Evolutionary conservation across 2,888 invertebrate genomes (phyloP), one percentile per base, ranked within the genome.

Genomic region (Mythimna vitellina): DNA sequence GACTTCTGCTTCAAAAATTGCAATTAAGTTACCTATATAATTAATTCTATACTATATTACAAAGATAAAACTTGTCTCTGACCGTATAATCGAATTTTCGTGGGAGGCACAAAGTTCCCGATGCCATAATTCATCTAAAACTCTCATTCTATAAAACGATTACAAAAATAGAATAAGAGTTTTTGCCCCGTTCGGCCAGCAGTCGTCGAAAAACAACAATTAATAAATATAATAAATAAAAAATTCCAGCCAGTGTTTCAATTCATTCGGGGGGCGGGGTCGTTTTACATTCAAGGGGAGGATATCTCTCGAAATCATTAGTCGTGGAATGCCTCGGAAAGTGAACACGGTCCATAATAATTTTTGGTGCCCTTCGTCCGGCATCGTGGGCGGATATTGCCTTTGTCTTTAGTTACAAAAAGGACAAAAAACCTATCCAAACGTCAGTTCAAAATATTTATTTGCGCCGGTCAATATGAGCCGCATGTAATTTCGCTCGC

Each of bases 241-340:
- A 92, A 89, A 86, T 78, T 83, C 88, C 86, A 83, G 90, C 88
- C 94, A 92, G 94, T 95, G 95, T 96, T 96, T 96, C 96, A 96
- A 95, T 95, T 95, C 95, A 95, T 95, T 95, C 90, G 86, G 81
- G 90, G 93, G 96, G 96, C 96, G 96, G 95, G 85, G 93, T 92
- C 94, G 92, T 89, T 95, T 95, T 95, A 96, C 95, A 96, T 96
- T 96, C 95, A 96, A 92, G 95, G 96, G 96, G 96, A 95, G 96
- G 96, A 84, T 95, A 94, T 93, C 89, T 93, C 88, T 95, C 94
- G 88, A 93, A 96, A 96, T 96, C 96, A 96, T 96, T 96, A 96
- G 95, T 91, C 91, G 89, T 88, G 93, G 95, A 96, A 96, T 96
- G 95, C 91, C 87, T 92, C 91, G 90, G 91, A 93, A 94, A 93